Conservation (phyloP, 2,113 vertebrate genomes). For the Otus sunia region DNA sequence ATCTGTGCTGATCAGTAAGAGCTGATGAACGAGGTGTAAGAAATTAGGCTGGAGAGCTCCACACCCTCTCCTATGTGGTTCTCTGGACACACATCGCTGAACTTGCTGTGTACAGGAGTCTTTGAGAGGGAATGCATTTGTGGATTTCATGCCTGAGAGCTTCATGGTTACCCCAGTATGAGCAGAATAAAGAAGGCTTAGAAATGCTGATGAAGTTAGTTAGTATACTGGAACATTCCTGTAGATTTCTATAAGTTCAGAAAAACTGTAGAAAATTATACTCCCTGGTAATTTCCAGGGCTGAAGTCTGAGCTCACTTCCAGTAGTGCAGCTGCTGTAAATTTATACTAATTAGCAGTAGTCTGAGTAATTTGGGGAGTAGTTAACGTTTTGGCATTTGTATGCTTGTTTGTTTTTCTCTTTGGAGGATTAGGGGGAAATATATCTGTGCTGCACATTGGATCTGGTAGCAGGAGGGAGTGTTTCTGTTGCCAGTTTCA, state of each 20-base stretch:
- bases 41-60: neutral
- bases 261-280: conserved; percentile 24
- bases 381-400: conserved; percentile 19
- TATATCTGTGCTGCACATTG: neutral
- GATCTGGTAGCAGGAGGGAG: neutral
- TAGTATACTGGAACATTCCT: conserved; percentile 39
- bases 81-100: neutral
- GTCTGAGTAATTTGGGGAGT: conserved; percentile 31
- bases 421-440: neutral
- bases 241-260: neutral
- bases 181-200: conserved; percentile 52
- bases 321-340: conserved; percentile 57
- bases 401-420: conserved; percentile 25
- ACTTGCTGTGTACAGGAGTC: neutral
- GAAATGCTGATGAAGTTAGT: conserved; percentile 37
- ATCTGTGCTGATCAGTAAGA: neutral
- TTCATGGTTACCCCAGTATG: neutral
- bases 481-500: neutral
- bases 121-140: neutral
- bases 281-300: conserved; percentile 9
- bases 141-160: conserved; percentile 22
- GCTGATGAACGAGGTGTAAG: neutral
- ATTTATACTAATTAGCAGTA: conserved; percentile 53
- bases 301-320: conserved; percentile 43
- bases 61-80: neutral